A percentile compares a stretch with the other conserved stretches of the same genome.
phyloP scores from a whole-genome alignment of 1,140 invertebrate genomes.

The Probaryconus sp. region DNA sequence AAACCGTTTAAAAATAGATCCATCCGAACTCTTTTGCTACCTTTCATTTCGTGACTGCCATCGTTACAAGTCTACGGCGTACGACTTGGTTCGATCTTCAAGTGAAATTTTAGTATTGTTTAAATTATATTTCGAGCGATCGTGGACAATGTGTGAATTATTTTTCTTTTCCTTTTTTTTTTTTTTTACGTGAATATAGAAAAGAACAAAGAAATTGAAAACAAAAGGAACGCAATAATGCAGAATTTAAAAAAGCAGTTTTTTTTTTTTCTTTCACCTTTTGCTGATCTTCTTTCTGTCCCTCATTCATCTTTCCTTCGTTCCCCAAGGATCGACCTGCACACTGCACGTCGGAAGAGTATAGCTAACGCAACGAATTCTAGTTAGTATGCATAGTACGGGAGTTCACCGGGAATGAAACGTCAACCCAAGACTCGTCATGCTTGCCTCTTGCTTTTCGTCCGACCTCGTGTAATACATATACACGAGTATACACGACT shows the following conservation, averaged over 20 bases:
- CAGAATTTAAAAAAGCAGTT: constrained; percentile 23
- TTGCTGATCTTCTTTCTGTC: constrained; percentile 46
- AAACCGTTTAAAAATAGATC: constrained; percentile 77
- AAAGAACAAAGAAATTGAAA: no score
- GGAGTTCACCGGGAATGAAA: constrained; percentile 78
- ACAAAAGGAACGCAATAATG: no score
- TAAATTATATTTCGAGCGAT: no score
- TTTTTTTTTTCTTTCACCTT: constrained; percentile 26
- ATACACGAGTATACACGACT: constrained; percentile 56
- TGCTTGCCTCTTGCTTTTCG: constrained; percentile 73
- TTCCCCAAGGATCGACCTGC: constrained; percentile 61
- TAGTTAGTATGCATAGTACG: constrained; percentile 79
- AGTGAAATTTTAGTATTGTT: no score
- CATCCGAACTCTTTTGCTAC: constrained; percentile 61
- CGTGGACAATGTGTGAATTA: no score
- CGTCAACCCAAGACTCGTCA: constrained; percentile 78
- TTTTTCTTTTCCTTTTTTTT: no score
- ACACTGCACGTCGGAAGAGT: constrained; percentile 60
- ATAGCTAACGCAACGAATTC: constrained; percentile 72
- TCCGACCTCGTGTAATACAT: constrained; percentile 63
- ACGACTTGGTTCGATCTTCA: no score
- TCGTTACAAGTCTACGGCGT: constrained; percentile 69
- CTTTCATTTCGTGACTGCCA: constrained; percentile 74
- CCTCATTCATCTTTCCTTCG: constrained; percentile 59
- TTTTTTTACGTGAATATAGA: no score